Base-by-base conservation (phyloP, 2,797 vertebrate species). In the Sibirionetta formosa region DNA sequence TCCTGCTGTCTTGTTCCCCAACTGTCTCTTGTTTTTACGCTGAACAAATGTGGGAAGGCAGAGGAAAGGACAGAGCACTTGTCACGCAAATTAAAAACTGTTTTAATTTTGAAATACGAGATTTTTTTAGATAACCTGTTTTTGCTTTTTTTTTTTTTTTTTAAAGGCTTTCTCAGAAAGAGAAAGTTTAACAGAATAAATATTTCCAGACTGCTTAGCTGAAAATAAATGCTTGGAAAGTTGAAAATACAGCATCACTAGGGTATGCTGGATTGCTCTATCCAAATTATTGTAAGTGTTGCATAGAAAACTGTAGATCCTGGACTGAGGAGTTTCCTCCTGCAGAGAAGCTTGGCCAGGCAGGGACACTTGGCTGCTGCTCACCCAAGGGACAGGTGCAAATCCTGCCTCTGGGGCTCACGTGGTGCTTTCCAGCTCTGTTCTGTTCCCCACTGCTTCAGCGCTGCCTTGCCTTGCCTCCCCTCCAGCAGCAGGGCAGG, bases 141-240 rank as follows among this genome's bases (percentile, higher is more conserved):
- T 44, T 44, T 44, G 42, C 18, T 44, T 44, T 44, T 9, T 1
- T 44, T 44, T 44, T 18, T 42, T 42, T 42, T 40, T 44, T 44
- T 18, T 4, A 9, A 10, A 44, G 3, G 4, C 10, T 71, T 69
- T 81, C 40, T 81, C 36, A 11, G 72, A 38, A 72, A 66, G 53
- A 53, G 48, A 60, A 23, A 23, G 5, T 2, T 81, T 18, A 89
- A 48, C 46, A 88, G 80, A 50, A 50, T 50, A 50, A 50, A 50
- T 50, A 60, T 56, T 53, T 8, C 44, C 48, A 64, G 4, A 18
- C 51, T 88, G n/a, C 54, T 88, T 61, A 58, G 33, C 31, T 81
- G 66, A 71, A 94, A 87, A 64, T 33, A 85, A 58, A 77, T 50
- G 10, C 33, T 77, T 82, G 68, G 71, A 31, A 93, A 57, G 3